A percentile compares a stretch with the other conserved stretches of the same genome.
Evolutionary conservation across 2,888 invertebrate species (phyloP).

Genomic region (Polyommatus iphigenia): DNA sequence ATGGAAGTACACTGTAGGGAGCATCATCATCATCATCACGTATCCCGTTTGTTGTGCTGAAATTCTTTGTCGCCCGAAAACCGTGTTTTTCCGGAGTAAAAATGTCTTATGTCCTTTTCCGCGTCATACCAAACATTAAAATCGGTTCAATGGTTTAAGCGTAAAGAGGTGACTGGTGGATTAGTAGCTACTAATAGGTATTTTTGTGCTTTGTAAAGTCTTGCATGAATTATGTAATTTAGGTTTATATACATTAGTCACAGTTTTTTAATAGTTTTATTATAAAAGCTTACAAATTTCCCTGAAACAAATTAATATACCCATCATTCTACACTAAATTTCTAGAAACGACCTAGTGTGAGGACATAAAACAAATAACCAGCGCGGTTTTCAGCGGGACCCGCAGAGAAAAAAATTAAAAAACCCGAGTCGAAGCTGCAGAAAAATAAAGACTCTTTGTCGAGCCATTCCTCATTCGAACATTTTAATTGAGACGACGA

Average conservation of each 20-base stretch:
- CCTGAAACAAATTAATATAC: neutral
- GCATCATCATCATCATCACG: neutral
- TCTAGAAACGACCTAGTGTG: neutral
- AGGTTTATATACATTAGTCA: too few relatives aligned
- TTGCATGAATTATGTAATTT: too few relatives aligned
- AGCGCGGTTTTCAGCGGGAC: neutral
- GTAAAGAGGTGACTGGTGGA: too few relatives aligned
- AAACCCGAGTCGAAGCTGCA: neutral
- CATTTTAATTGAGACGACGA: constrained; percentile 26
- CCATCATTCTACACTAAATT: neutral
- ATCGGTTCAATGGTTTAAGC: too few relatives aligned
- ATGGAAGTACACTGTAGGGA: constrained; percentile 18
- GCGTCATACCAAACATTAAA: too few relatives aligned
- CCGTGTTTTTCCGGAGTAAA: too few relatives aligned
- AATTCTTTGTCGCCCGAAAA: neutral
- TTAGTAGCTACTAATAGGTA: too few relatives aligned
- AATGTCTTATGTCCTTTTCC: too few relatives aligned
- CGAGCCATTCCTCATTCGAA: constrained; percentile 8
- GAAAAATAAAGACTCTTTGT: constrained; percentile 20
- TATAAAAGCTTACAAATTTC: too few relatives aligned
- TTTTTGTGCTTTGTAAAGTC: too few relatives aligned
- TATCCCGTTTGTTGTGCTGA: neutral
- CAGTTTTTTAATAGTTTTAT: too few relatives aligned
- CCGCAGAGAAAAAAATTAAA: neutral
- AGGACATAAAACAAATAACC: neutral